Evolutionary conservation across 2,888 invertebrate genomes (phyloP).

Genomic region (Cerastoderma edule): DNA sequence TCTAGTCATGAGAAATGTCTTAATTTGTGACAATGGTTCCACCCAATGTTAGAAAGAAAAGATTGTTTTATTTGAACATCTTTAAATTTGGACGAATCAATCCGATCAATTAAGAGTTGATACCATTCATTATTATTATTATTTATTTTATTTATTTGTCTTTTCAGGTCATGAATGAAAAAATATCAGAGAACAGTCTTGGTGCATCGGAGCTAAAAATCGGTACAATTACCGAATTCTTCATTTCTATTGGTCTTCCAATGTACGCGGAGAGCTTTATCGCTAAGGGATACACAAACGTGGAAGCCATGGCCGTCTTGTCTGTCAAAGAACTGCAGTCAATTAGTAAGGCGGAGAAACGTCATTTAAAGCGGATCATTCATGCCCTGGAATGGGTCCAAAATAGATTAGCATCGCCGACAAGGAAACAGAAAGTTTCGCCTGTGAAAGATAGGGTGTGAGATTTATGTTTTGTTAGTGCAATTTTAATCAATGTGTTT

Average conservation of each 20-base stretch:
- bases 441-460: slow-evolving; percentile 66
- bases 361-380: slow-evolving; percentile 76
- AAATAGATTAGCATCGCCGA: slow-evolving; percentile 70
- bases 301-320: slow-evolving; percentile 74
- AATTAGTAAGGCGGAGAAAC: slow-evolving; percentile 73
- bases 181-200: slow-evolving; percentile 78
- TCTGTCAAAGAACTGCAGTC: slow-evolving; percentile 73
- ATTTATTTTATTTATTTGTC: slow-evolving; percentile 20
- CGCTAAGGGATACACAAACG: slow-evolving; percentile 64
- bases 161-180: slow-evolving; percentile 81
- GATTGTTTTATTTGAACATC: no score
- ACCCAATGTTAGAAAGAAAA: no score
- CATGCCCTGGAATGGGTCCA: slow-evolving; percentile 81
- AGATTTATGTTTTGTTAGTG: no score
- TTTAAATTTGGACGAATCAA: no score
- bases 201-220: slow-evolving; percentile 81
- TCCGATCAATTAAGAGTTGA: no score
- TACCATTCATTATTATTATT: no score
- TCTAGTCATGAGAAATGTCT: no score
- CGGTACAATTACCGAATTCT: slow-evolving; percentile 76
- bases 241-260: slow-evolving; percentile 82
- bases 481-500: no score
- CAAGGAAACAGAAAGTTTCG: slow-evolving; percentile 54
- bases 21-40: no score
- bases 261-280: slow-evolving; percentile 79